Conservation (phyloP, 2,797 vertebrate species). For the Chaenodraco wilsoni region DNA sequence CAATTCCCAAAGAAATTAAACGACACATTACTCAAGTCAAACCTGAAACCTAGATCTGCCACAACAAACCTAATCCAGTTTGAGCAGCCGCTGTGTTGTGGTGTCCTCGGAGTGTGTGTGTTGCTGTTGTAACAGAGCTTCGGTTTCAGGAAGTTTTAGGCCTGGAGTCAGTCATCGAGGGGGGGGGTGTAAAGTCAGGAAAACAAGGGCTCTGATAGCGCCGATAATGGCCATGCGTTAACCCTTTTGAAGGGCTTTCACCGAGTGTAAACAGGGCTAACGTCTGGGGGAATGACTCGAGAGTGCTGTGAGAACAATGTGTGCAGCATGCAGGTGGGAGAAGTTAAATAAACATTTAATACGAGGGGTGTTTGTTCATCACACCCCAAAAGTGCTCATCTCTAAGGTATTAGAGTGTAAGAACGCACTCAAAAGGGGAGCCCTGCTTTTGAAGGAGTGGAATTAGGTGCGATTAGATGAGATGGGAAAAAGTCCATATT, state of each 20-base stretch:
- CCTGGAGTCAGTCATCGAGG: conserved; percentile 69
- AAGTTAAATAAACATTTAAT: conserved; percentile 38
- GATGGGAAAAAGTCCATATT: conserved; percentile 59
- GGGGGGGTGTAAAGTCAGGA: conserved; percentile 21
- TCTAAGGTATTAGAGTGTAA: conserved; percentile 41
- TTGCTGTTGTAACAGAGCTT: conserved; percentile 70
- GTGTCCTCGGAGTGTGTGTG: conserved; percentile 73
- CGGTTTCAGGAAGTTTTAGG: conserved; percentile 79
- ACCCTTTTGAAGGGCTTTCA: conserved; percentile 45
- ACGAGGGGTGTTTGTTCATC: conserved; percentile 24
- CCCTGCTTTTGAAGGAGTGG: conserved; percentile 55
- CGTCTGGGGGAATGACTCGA: conserved; percentile 26
- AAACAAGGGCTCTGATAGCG: conserved; percentile 62
- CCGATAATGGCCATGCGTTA: conserved; percentile 51
- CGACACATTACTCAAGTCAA: conserved; percentile 82
- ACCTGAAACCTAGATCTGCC: conserved; percentile 82
- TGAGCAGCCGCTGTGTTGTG: conserved; percentile 76
- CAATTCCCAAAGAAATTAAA: conserved; percentile 87
- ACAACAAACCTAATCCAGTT: conserved; percentile 82
- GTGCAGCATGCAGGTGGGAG: conserved; percentile 8
- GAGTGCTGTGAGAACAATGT: conserved; percentile 26
- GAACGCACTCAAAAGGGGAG: conserved; percentile 49
- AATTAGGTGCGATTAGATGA: conserved; percentile 71
- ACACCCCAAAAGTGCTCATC: conserved; percentile 20
- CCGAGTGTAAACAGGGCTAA: conserved; percentile 38